Conservation (phyloP, 2,888 invertebrate genomes). For the Eledona agricola region DNA sequence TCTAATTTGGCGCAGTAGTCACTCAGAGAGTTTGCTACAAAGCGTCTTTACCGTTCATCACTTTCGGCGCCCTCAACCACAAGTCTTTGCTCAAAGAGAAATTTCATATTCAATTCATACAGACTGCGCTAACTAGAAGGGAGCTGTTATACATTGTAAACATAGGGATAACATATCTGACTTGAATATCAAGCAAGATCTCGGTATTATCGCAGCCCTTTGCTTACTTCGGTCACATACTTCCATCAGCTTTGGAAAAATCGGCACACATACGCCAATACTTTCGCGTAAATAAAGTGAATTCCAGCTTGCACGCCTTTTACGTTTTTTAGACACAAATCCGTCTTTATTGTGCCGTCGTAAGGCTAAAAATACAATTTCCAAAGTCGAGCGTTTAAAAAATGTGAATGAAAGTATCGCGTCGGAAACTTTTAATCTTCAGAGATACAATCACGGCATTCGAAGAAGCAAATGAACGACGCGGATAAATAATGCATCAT, state of each 20-base stretch:
- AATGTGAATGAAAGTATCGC: no score
- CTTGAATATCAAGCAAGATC: conserved; percentile 43
- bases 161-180: conserved; percentile 50
- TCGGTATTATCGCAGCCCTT: conserved; percentile 27
- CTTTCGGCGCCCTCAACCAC: conserved; percentile 32
- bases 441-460: conserved; percentile 12
- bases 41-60: conserved; percentile 36
- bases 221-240: conserved; percentile 29
- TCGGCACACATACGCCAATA: conserved; percentile 26
- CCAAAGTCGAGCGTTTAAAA: not conserved
- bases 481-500: conserved; percentile 40
- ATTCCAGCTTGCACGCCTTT: no score
- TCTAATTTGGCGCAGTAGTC: conserved; percentile 36
- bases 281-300: no score
- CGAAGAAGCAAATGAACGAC: conserved; percentile 26
- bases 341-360: no score
- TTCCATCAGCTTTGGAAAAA: conserved; percentile 25
- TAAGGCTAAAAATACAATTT: no score
- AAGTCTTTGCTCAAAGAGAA: conserved; percentile 42
- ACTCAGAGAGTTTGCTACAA: conserved; percentile 33
- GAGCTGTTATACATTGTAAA: conserved; percentile 52
- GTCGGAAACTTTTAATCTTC: no score
- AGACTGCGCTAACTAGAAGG: conserved; percentile 49
- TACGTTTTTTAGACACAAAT: no score
- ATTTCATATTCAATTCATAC: conserved; percentile 52